Base-by-base conservation (phyloP, 2,888 invertebrate species). In the Trissolcus japonicus region DNA sequence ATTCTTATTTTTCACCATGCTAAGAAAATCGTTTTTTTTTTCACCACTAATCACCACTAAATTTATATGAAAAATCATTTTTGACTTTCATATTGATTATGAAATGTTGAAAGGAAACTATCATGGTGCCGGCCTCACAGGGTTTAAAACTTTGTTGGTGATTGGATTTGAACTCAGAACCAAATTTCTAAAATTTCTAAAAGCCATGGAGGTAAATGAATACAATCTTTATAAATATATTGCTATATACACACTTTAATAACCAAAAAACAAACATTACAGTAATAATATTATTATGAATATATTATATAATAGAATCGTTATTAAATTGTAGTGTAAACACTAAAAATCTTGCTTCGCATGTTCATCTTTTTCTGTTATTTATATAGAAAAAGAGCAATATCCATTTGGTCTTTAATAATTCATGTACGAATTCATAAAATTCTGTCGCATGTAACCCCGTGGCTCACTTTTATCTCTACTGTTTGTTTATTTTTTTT, bases 161-260 rank as follows among this genome's bases (percentile, higher is more conserved):
- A n/a, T n/a, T n/a, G n/a, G n/a, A n/a, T n/a, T n/a, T n/a, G n/a
- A n/a, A n/a, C n/a, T n/a, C n/a, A n/a, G n/a, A n/a, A n/a, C n/a
- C n/a, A n/a, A n/a, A n/a, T n/a, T n/a, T n/a, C n/a, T n/a, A n/a
- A n/a, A n/a, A n/a, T n/a, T n/a, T n/a, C n/a, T n/a, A n/a, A n/a
- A n/a, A n/a, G n/a, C n/a, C n/a, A n/a, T n/a, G n/a, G n/a, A n/a
- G 46, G n/a, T 13, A 16, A 16, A 46, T 16, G 6, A 54, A 29
- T 25, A 17, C 25, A 29, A 11, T 4, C 13, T 7, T 29, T 14
- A 21, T n/a, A 13, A 41, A 83, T 84, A 83, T 88, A 86, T 87
- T 87, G 83, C 88, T 88, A 88, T 88, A 88, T 88, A 88, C 87
- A 88, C 88, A 88, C 88, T 88, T 88, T 88, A 88, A 88, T 88